Base-by-base conservation (phyloP, 2,113 vertebrate species). In the Symphodus melops region DNA sequence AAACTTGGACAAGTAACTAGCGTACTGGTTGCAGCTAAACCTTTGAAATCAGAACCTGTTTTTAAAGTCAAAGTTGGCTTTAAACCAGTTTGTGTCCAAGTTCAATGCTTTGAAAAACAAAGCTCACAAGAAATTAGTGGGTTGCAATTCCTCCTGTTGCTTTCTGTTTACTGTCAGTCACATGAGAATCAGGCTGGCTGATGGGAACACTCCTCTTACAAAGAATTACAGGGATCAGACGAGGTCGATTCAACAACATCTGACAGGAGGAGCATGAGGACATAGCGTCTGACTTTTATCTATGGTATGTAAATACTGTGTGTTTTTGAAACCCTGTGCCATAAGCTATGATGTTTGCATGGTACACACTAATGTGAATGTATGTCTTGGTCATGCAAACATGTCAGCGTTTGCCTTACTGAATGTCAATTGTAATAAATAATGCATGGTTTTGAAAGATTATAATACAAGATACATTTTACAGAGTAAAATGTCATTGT, bases 201-300 rank as follows among this genome's bases (percentile, higher is more conserved):
- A 59, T 36, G 12, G 39, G 56, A 66, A 72, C 17, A 21, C 72
- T 41, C 25, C n/a, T 17, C 21, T 66, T 19, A 42, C 8, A 65
- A 33, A 42, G 59, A 72, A 39, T 9, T 63, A 13, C 16, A 17
- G 16, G 36, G 70, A 72, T 66, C 65, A 65, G 37, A 13, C 20
- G 25, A 72, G 41, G 60, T 72, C 74, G 60, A 55, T 74, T 52
- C 59, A 72, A 65, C 23, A 48, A 52, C 60, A 72, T 42, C 39
- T 62, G 48, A 70, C 58, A 84, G 8, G 20, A 4, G 23, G 23
- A 28, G 41, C 67, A 66, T 21, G 44, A 66, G 67, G 33, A 60
- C 54, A 63, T 10, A 2, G 4, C 41, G n/a, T 72, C 28, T 20
- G 25, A 54, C 20, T 70, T 48, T 70, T 42, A 77, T 69, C 55